Conservation (phyloP, 2,797 vertebrate genomes). For the Sandelia bainsii region DNA sequence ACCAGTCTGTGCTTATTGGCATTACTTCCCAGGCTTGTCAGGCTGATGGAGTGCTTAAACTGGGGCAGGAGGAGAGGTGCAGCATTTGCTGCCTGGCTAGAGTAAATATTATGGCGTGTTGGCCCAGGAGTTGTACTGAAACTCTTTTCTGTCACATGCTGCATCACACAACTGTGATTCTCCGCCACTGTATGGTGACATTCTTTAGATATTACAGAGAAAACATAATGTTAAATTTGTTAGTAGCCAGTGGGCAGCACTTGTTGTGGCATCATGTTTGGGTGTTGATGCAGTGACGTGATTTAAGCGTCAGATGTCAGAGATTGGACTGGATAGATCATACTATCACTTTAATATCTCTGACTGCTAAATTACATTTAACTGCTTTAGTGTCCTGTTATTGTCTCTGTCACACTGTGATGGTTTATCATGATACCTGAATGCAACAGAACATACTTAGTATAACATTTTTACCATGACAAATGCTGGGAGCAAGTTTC, state of each 20-base stretch:
- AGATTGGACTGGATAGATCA: not conserved
- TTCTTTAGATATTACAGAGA: not conserved
- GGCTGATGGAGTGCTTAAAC: constrained; percentile 77
- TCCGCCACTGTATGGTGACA: not conserved
- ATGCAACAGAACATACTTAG: too few relatives aligned
- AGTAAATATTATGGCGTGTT: constrained; percentile 82
- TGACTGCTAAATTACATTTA: not conserved
- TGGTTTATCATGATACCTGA: too few relatives aligned
- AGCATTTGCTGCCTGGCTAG: constrained; percentile 69
- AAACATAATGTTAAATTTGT: not conserved
- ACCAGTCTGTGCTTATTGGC: constrained; percentile 55
- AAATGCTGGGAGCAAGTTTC: too few relatives aligned
- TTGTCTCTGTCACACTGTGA: not conserved
- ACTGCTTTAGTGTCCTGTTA: not conserved
- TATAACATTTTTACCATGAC: too few relatives aligned
- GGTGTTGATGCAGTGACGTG: too few relatives aligned
- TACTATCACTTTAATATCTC: not conserved
- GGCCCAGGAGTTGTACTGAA: constrained; percentile 60
- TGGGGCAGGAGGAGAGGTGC: constrained; percentile 68
- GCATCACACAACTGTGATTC: constrained; percentile 16
- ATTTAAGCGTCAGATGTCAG: not conserved
- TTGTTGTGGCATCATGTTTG: not conserved
- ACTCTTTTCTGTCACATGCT: constrained; percentile 56
- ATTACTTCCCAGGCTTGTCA: constrained; percentile 71
- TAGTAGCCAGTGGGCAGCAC: not conserved